Conservation (phyloP, 1,140 invertebrate genomes). For the Magallana angulata region DNA sequence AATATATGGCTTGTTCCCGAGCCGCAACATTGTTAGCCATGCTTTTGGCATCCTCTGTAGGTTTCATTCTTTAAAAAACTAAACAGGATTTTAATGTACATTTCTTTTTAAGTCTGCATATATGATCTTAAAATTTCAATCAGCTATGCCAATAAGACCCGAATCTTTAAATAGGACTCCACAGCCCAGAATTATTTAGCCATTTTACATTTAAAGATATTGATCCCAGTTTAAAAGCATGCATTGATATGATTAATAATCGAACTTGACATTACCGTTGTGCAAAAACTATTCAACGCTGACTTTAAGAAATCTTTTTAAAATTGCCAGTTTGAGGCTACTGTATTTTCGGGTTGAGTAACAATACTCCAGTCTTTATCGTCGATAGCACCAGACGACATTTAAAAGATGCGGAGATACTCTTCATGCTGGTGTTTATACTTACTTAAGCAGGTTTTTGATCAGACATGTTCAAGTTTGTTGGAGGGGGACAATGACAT, state of each 20-base stretch:
- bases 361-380: background rate
- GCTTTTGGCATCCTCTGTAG: no score
- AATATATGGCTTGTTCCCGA: no score
- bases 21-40: no score
- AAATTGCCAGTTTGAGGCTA: background rate
- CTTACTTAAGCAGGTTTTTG: background rate
- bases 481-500: background rate
- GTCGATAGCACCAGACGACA: background rate
- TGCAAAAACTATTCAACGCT: conserved; percentile 11
- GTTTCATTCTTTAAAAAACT: no score
- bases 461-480: background rate
- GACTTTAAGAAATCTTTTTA: background rate
- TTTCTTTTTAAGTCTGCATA: no score
- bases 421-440: background rate
- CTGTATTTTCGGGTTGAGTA: background rate
- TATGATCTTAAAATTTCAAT: no score
- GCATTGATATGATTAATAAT: conserved; percentile 15
- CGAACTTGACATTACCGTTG: background rate
- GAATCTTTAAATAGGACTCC: background rate
- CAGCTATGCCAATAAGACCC: no score
- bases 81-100: no score
- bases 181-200: background rate
- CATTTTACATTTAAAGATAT: conserved; percentile 28
- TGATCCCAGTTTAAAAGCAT: background rate
- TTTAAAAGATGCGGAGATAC: conserved; percentile 34